Percentiles rank a stretch among this genome's conserved stretches.
These are phyloP conservation scores for Drepana arcuata DNA, from an alignment of 1,140 invertebrate genomes.

Conservation along the genomic window DNA sequence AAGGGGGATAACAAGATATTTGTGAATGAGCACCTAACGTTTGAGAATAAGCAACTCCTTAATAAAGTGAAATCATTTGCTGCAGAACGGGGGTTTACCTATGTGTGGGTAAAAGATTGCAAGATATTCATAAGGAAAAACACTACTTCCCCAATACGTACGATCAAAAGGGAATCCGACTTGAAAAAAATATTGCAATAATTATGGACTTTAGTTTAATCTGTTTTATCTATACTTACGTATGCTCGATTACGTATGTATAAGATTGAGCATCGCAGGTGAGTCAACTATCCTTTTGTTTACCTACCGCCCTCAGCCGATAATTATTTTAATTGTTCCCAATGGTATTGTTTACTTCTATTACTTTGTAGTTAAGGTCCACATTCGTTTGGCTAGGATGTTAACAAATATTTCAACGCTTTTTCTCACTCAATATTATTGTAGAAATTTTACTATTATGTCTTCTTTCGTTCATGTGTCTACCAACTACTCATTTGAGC, in stretches of 20 bases:
- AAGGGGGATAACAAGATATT: slow-evolving; percentile 10
- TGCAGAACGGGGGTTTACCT: slow-evolving; percentile 12
- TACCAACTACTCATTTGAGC: neutral
- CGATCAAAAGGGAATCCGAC: slow-evolving; percentile 11
- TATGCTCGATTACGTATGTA: neutral
- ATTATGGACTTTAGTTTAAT: neutral
- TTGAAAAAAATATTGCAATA: slow-evolving; percentile 10
- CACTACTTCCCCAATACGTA: slow-evolving; percentile 3
- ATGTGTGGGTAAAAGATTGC: slow-evolving; percentile 17
- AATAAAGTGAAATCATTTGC: slow-evolving; percentile 18
- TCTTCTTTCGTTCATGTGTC: neutral
- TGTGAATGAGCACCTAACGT: slow-evolving; percentile 19
- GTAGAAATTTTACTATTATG: neutral
- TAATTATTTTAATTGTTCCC: neutral
- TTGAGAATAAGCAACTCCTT: slow-evolving; percentile 13
- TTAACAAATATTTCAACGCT: neutral
- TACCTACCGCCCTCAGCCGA: neutral
- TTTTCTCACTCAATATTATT: neutral
- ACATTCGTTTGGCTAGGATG: neutral
- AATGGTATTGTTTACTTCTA: neutral
- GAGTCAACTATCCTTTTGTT: neutral
- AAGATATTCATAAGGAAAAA: slow-evolving; percentile 16
- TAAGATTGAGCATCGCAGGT: neutral
- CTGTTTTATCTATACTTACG: neutral
- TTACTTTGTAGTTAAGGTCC: neutral